phyloP scores from a whole-genome alignment of 2,888 invertebrate genomes.

The Scaptomyza parva region DNA sequence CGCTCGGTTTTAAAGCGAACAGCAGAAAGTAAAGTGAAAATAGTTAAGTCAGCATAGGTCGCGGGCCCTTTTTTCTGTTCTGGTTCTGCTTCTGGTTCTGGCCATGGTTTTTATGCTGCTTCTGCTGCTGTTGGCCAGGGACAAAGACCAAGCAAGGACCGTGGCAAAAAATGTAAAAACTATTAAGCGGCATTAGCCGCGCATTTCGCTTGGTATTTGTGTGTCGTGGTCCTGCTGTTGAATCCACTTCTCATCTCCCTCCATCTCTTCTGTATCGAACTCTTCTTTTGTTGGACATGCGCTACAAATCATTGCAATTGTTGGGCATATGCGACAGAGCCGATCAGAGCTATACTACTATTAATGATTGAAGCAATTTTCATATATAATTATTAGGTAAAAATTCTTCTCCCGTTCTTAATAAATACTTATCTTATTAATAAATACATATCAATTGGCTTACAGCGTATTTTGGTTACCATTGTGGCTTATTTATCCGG shows the following conservation, averaged over 20 bases:
- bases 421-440: background rate
- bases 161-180: conserved; percentile 73
- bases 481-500: background rate
- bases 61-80: background rate
- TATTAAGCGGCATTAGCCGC: conserved; percentile 78
- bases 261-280: conserved; percentile 19
- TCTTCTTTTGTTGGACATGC: background rate
- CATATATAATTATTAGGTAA: too few species aligned
- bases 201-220: conserved; percentile 74
- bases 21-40: conserved; percentile 52
- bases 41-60: conserved; percentile 76
- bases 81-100: background rate
- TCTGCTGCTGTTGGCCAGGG: conserved; percentile 18
- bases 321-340: conserved; percentile 33
- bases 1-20: conserved; percentile 52
- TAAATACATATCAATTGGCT: background rate
- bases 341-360: background rate
- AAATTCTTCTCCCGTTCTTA: too few species aligned
- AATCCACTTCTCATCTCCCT: conserved; percentile 22
- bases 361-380: background rate
- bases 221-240: conserved; percentile 56
- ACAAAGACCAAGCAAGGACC: conserved; percentile 60
- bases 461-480: conserved; percentile 11
- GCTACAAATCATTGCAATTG: conserved; percentile 40
- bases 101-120: too few species aligned